phyloP scores from a whole-genome alignment of 2,797 vertebrate species.

The Sphenodon punctatus region DNA sequence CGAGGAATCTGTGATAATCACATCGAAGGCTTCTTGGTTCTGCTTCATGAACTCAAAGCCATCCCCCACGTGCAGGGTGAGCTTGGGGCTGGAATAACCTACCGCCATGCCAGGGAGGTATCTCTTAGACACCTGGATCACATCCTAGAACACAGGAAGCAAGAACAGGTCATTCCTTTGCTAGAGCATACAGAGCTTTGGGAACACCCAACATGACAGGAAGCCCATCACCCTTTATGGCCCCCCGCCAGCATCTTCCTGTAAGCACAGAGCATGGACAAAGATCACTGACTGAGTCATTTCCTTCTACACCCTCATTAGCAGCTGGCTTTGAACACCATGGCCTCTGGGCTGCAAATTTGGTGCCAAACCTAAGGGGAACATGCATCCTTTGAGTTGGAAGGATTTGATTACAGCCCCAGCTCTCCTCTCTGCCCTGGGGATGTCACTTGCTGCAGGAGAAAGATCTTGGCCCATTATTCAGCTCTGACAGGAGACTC shows the following conservation, averaged over 20 bases:
- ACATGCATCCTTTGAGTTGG: not conserved
- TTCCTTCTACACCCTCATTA: slow-evolving; percentile 40
- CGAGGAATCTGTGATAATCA: slow-evolving; percentile 97
- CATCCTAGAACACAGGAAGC: slow-evolving; percentile 79
- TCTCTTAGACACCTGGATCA: slow-evolving; percentile 95
- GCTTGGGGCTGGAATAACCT: slow-evolving; percentile 93
- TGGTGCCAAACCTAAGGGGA: slow-evolving; percentile 38
- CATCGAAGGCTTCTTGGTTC: slow-evolving; percentile 95
- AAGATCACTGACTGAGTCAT: slow-evolving; percentile 14
- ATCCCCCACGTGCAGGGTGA: slow-evolving; percentile 92
- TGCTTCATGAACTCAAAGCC: slow-evolving; percentile 99
- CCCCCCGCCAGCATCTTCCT: not conserved
- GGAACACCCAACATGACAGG: too few relatives aligned
- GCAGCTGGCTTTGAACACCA: not conserved
- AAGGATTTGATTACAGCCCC: not conserved
- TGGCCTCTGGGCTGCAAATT: not conserved
- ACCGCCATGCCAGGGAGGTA: slow-evolving; percentile 95
- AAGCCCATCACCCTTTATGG: not conserved
- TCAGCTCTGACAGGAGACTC: too few relatives aligned
- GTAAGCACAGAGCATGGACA: slow-evolving; percentile 28
- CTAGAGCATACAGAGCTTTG: too few relatives aligned
- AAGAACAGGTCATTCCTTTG: not conserved
- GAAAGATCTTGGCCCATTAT: not conserved
- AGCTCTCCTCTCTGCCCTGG: not conserved
- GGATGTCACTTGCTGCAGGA: not conserved